A percentile compares a stretch with the other conserved stretches of the same genome.
phyloP scores from a whole-genome alignment of 2,888 invertebrate genomes.

The Melipona beecheii region DNA sequence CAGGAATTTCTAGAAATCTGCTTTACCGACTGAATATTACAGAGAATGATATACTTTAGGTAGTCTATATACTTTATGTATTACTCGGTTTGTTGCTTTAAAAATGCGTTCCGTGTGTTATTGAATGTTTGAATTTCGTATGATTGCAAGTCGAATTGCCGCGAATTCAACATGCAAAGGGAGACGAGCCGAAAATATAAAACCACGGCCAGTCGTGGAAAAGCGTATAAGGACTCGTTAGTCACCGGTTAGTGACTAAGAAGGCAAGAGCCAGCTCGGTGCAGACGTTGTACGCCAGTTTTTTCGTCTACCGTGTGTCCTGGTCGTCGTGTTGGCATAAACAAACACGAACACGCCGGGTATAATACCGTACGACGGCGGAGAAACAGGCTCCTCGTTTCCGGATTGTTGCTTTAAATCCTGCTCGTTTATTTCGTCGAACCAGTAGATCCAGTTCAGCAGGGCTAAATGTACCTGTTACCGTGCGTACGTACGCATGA shows the following conservation, averaged over 20 bases:
- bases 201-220: background rate
- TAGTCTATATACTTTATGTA: too few relatives aligned
- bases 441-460: slow-evolving; percentile 60
- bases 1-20: too few relatives aligned
- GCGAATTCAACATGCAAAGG: background rate
- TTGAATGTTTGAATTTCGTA: too few relatives aligned
- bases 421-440: slow-evolving; percentile 58
- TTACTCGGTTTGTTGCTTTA: too few relatives aligned
- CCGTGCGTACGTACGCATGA: slow-evolving; percentile 22
- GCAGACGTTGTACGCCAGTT: background rate
- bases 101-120: too few relatives aligned
- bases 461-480: slow-evolving; percentile 53
- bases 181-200: background rate
- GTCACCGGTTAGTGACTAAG: slow-evolving; percentile 35
- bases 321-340: background rate
- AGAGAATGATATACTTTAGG: too few relatives aligned
- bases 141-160: too few relatives aligned
- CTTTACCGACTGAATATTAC: too few relatives aligned
- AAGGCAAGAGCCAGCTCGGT: slow-evolving; percentile 11
- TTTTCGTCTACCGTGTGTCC: background rate
- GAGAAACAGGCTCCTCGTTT: slow-evolving; percentile 36
- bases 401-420: slow-evolving; percentile 51
- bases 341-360: slow-evolving; percentile 7
- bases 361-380: slow-evolving; percentile 20
- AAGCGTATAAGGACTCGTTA: slow-evolving; percentile 50